Evolutionary conservation across 2,113 vertebrate species (phyloP), one percentile per base, ranked within the genome.

Genomic region (Grallaria varia): DNA sequence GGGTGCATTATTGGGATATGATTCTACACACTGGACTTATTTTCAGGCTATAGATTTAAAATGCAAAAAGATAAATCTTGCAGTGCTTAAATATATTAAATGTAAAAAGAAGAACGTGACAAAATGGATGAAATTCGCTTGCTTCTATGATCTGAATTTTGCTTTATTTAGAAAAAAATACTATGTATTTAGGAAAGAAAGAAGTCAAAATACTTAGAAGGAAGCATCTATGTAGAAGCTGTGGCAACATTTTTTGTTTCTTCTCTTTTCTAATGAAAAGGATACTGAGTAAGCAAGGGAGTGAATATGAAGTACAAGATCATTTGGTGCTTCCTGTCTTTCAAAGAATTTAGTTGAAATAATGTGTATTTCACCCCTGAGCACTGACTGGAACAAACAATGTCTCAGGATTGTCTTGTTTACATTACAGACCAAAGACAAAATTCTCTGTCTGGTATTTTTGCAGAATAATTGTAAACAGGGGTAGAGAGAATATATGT

Each of bases 381-480:
- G 50, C 9, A 37, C 30, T 71, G 42, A 55, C 27, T 75, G 33
- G 27, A 84, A 42, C n/a, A 78, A 93, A 88, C 31, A 9, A 82
- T 83, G 19, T 77, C 67, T 75, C 21, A 62, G 17, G 20, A 22
- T 42, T 55, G 24, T 64, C 23, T 83, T 87, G 31, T 67, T 96
- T 91, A 47, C 7, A 4, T 28, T 71, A 72, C 50, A 47, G 62
- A 64, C 71, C 35, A 71, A 88, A 81, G 35, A n/a, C 17, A 80
- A 50, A 37, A 39, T 62, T 87, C 5, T 66, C 4, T 81, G 18
- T 45, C 35, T 81, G 49, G 1, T 80, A 67, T 95, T 95, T 95
- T 89, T 87, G 31, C 21, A 86, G 91, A 93, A 67, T 83, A 89
- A 58, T 18, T 94, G 39, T 75, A 68, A 77, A 55, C n/a, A 76